Evolutionary conservation across 2,888 invertebrate species (phyloP).

Genomic region (Netelia fuscicornis): DNA sequence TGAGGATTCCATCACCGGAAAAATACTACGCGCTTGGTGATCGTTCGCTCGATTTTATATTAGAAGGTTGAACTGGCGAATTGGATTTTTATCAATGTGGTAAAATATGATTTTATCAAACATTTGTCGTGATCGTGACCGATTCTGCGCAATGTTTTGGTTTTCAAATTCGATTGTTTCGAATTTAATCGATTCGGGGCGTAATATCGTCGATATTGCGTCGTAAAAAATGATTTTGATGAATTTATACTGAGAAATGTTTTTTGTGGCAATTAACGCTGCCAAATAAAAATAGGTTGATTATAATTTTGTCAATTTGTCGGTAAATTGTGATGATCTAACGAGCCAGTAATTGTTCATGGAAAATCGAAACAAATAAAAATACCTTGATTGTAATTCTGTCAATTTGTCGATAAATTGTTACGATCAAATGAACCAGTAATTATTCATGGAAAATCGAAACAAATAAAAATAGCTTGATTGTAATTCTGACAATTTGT

Average conservation of each 20-base stretch:
- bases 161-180: background rate
- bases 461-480: too few relatives aligned
- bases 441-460: too few relatives aligned
- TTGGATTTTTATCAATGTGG: background rate
- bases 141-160: background rate
- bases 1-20: slow-evolving; percentile 40
- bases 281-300: background rate
- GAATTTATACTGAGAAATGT: background rate
- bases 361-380: too few relatives aligned
- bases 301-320: too few relatives aligned
- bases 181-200: background rate
- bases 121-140: background rate
- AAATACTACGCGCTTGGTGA: background rate
- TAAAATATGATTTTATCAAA: background rate
- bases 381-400: background rate
- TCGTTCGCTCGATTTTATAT: background rate
- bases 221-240: background rate
- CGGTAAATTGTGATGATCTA: background rate
- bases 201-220: background rate
- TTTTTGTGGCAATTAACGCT: background rate
- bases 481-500: too few relatives aligned
- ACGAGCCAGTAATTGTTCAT: too few relatives aligned
- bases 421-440: background rate
- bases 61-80: background rate
- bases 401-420: background rate